Conservation (phyloP, 2,113 vertebrate species). For the Perccottus glenii region DNA sequence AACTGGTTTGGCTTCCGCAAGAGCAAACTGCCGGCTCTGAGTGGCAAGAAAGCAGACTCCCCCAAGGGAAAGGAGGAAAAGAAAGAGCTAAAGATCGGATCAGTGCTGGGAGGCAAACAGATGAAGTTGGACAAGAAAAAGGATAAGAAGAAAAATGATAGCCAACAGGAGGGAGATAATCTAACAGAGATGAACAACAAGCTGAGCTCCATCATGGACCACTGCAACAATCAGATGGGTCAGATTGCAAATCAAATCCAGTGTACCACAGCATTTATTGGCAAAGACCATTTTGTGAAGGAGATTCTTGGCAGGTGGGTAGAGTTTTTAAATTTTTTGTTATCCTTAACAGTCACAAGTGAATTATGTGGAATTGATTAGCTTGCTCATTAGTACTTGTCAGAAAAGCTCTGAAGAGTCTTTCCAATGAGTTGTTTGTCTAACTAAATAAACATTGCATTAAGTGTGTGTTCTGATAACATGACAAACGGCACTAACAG, state of each 20-base stretch:
- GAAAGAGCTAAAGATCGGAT: conserved; percentile 84
- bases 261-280: conserved; percentile 66
- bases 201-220: conserved; percentile 77
- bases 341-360: conserved; percentile 8
- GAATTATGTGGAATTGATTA: conserved; percentile 30
- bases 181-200: conserved; percentile 63
- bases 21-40: conserved; percentile 87
- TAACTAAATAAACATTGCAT: conserved; percentile 45
- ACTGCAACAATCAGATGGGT: conserved; percentile 76
- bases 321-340: background rate
- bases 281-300: conserved; percentile 86
- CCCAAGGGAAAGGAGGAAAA: conserved; percentile 86
- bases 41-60: conserved; percentile 81
- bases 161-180: conserved; percentile 76
- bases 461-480: conserved; percentile 21
- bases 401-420: background rate
- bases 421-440: conserved; percentile 27
- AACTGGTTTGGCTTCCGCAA: conserved; percentile 93
- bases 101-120: conserved; percentile 84
- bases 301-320: conserved; percentile 89
- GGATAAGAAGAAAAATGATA: conserved; percentile 85
- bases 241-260: conserved; percentile 75
- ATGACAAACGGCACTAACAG: conserved; percentile 29
- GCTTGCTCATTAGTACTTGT: conserved; percentile 40
- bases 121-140: conserved; percentile 85